phyloP scores from a whole-genome alignment of 92 coral and sea anemone genomes.

The Heteractis magnifica region DNA sequence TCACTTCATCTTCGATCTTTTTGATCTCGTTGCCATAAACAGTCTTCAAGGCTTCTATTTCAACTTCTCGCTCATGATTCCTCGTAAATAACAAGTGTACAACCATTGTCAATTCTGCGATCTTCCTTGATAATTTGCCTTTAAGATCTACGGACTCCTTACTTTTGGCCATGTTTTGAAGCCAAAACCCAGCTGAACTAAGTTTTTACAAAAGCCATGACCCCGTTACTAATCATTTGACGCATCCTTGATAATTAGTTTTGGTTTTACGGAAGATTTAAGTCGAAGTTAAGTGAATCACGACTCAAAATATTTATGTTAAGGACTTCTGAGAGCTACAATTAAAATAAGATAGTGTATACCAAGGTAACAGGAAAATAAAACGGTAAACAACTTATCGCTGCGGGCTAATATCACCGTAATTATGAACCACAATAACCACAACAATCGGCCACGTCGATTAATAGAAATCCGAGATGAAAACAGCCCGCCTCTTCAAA shows the following conservation, averaged over 20 bases:
- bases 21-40: conserved; percentile 82
- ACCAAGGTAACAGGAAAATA: conserved; percentile 20
- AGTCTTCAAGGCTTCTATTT: conserved; percentile 79
- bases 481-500: not conserved
- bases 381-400: conserved; percentile 10
- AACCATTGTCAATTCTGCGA: conserved; percentile 91
- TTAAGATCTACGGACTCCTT: conserved; percentile 62
- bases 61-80: conserved; percentile 94
- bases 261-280: not conserved
- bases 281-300: conserved; percentile 3
- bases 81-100: conserved; percentile 91
- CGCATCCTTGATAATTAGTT: not conserved
- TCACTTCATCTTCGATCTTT: conserved; percentile 68
- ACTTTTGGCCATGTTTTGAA: conserved; percentile 51
- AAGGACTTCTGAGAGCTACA: not conserved
- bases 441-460: not conserved
- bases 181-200: not conserved
- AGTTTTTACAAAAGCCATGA: not conserved
- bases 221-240: not conserved
- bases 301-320: conserved; percentile 5
- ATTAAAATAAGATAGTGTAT: not conserved
- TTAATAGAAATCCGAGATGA: conserved; percentile 7
- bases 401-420: conserved; percentile 16
- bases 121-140: conserved; percentile 87
- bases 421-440: conserved; percentile 17